Base-by-base conservation (phyloP, 2,888 invertebrate genomes). In the Gerris lacustris region DNA sequence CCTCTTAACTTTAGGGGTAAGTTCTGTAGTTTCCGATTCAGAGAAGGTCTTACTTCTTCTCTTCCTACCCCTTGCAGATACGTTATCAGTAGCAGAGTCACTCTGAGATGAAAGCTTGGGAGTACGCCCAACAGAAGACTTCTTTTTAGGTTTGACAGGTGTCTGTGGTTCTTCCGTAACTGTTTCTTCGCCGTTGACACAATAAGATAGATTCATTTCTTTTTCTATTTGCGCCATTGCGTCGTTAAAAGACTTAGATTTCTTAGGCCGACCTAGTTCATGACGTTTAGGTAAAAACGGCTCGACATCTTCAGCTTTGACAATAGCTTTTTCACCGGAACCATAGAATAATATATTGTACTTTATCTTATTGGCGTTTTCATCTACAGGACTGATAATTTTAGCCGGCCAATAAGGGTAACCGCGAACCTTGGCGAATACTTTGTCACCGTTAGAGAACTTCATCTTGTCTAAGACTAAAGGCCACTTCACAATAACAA, bases 401-500 rank as follows among this genome's bases (percentile, higher is more conserved):
- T 75, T 69, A 45, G 96, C 96, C 73, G 96, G 97, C 97, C 97
- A 97, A 78, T 94, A 91, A 77, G 96, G 96, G 83, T 96, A 96
- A 75, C 96, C 96, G 82, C 96, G 94, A 73, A 97, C 92, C 86
- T 97, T 97, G 45, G 96, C 96, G 81, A 96, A 96, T 76, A 96
- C 94, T 79, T 92, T 90, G 83, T 95, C 94, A 67, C 93, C 94
- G 5, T 74, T 69, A 18, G 70, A 67, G 66, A 74, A 74, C 55
- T 74, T 74, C 31, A 70, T 67, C 17, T 67, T 69, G 31, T 31
- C 31, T 2, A 31, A 31, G 31, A 31, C 31, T 31, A 31, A 31
- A 4, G 31, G 31, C 1, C 31, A 2, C 31, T 31, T 31, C 31
- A 31, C 31, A 31, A 31, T 31, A 31, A 31, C 31, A 31, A 31